Base-by-base conservation (phyloP, 53 echinoderm and acorn worm genomes). In the Patiria pectinifera region DNA sequence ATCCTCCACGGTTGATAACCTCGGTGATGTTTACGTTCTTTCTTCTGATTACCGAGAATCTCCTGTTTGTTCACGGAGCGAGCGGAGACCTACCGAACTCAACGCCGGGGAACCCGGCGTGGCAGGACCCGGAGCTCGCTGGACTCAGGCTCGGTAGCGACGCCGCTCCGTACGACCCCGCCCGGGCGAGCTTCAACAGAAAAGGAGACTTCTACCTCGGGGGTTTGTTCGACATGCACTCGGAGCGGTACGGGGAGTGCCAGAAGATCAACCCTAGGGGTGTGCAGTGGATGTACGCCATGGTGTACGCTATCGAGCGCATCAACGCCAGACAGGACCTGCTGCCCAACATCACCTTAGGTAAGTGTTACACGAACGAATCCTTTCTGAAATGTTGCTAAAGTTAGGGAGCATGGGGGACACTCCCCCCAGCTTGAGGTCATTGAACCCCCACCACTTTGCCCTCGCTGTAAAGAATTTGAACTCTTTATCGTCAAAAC, bases 261-360 rank as follows among this genome's bases (percentile, higher is more conserved):
- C 87, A 86, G 18, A 80, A 91, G 69, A 93, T 97, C 46, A 95
- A 97, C 78, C 92, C 96, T 4, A 48, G 94, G 4, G 96, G 97
- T 15, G 75, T 98, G 21, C 96, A 98, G 47, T 94, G 95, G 97
- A 97, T 98, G 96, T 94, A 98, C 83, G 96, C 99, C 0, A 98
- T 98, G 99, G 96, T 98, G 43, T 98, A 83, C 69, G 96, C 94
- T 48, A 91, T 98, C 46, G 94, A 98, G 15, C 83, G 53, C 19
- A 91, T 98, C 19, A 98, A 98, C 81, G 91, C 76, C 15, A 88
- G 89, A 48, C 58, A 87, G 15, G 97, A 97, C 79, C 59, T 98
- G 9, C 81, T 98, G 49, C 95, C 99, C 4, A 95, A 95, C 79
- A 19, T 98, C 25, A 97, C 96, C 1, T 61, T 98, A 66, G 99